These are phyloP conservation scores for Tetrao urogallus DNA, from an alignment of 2,113 vertebrate species.

Conservation along the genomic window DNA sequence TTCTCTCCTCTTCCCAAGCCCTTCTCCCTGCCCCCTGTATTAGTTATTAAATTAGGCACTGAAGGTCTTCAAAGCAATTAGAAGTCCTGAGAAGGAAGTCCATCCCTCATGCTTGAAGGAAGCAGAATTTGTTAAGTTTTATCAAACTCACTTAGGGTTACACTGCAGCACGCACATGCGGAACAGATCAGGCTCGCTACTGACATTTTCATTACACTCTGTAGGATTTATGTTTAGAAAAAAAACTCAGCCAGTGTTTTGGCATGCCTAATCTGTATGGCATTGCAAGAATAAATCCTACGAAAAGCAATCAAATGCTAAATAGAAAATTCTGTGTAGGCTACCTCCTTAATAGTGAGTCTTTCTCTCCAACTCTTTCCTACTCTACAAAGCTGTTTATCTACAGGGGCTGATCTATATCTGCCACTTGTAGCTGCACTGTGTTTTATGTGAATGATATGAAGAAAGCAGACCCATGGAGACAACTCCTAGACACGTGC, in stretches of 20 bases:
- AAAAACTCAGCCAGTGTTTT: conserved; percentile 30
- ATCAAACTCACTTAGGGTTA: not conserved
- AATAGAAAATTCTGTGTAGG: conserved; percentile 35
- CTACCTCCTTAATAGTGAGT: not conserved
- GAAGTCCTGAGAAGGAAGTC: not conserved
- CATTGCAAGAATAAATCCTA: conserved; percentile 49
- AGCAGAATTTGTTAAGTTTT: not conserved
- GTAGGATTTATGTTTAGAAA: conserved; percentile 51
- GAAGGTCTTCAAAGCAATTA: not conserved
- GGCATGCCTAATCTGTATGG: conserved; percentile 15
- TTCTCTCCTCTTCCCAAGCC: too few species aligned
- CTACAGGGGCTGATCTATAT: not conserved
- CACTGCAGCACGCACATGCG: not conserved
- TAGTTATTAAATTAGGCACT: not conserved
- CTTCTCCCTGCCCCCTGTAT: too few species aligned
- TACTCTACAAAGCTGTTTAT: conserved; percentile 22
- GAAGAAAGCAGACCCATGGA: not conserved
- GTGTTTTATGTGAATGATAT: not conserved
- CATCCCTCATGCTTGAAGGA: not conserved
- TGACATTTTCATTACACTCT: conserved; percentile 46
- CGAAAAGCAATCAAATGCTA: conserved; percentile 66
- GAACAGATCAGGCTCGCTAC: not conserved
- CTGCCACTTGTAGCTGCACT: not conserved
- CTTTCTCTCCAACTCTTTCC: not conserved
- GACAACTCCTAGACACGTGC: not conserved